phyloP scores from a whole-genome alignment of 2,797 vertebrate species.

The Molothrus ater region DNA sequence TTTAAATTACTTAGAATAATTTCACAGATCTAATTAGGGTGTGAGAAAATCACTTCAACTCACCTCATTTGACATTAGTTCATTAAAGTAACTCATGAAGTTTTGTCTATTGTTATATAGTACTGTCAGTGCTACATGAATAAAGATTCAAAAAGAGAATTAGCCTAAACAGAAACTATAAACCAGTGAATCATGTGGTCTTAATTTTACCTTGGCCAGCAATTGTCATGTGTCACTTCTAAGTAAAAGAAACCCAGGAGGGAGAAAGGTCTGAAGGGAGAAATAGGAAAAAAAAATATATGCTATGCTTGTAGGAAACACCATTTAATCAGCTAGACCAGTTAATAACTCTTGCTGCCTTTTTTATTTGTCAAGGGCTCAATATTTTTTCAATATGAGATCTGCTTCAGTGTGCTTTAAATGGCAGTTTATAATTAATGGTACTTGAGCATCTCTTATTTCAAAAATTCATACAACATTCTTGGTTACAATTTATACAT shows the following conservation, averaged over 20 bases:
- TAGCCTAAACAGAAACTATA: neutral
- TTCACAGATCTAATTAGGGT: constrained; percentile 61
- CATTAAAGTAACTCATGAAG: neutral
- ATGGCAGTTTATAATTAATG: constrained; percentile 81
- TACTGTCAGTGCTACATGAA: constrained; percentile 12
- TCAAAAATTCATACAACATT: constrained; percentile 82
- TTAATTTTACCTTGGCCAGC: constrained; percentile 30
- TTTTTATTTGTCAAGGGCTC: constrained; percentile 78
- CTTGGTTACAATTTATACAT: constrained; percentile 83
- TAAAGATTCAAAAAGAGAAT: neutral
- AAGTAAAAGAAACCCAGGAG: constrained; percentile 12
- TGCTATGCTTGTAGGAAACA: constrained; percentile 50
- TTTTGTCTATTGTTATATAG: constrained; percentile 13
- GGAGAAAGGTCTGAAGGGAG: neutral
- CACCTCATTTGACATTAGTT: constrained; percentile 21
- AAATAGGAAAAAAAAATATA: neutral
- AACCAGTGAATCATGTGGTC: neutral
- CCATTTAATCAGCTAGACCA: constrained; percentile 73
- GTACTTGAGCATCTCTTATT: constrained; percentile 78
- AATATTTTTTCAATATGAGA: constrained; percentile 80
- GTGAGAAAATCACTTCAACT: constrained; percentile 40
- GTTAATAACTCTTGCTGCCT: constrained; percentile 73
- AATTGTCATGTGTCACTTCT: constrained; percentile 6
- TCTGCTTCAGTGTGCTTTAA: constrained; percentile 75
- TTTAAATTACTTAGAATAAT: constrained; percentile 59